Evolutionary conservation across 1,140 invertebrate genomes (phyloP).

Genomic region (Ptiloglossa arizonensis): DNA sequence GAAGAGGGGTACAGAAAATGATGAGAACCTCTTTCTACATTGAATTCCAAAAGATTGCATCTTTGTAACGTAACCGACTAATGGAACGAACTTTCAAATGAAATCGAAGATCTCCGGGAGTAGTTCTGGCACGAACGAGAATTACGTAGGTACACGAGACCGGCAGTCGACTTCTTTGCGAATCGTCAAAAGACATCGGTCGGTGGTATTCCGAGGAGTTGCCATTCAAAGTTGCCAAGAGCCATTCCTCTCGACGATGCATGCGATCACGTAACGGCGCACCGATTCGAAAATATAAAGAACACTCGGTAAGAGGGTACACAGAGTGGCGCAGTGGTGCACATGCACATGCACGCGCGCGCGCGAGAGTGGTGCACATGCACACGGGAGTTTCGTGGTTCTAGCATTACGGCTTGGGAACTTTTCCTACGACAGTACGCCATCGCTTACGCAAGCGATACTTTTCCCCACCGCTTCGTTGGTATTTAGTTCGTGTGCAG

Average conservation of each 20-base stretch:
- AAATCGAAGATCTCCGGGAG: too few relatives aligned
- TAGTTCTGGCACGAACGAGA: neutral
- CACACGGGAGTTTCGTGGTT: neutral
- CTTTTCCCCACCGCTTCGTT: neutral
- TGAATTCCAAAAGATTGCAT: too few relatives aligned
- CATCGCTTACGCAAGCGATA: neutral
- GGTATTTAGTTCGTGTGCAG: slow-evolving; percentile 16
- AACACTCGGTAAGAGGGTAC: neutral
- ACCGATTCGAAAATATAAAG: slow-evolving; percentile 16
- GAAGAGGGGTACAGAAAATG: too few relatives aligned
- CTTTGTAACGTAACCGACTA: neutral
- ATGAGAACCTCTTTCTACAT: too few relatives aligned
- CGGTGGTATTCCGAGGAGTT: neutral
- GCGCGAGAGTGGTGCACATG: neutral
- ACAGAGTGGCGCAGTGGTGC: neutral
- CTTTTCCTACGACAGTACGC: neutral
- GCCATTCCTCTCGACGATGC: neutral
- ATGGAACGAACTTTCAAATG: neutral
- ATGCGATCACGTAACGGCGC: neutral
- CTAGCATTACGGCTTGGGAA: slow-evolving; percentile 1
- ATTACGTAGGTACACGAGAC: neutral
- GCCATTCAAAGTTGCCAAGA: slow-evolving; percentile 30
- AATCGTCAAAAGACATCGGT: neutral
- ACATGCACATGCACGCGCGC: neutral
- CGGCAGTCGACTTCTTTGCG: neutral